Conservation (phyloP, 1,140 invertebrate species). For the Homarus americanus region DNA sequence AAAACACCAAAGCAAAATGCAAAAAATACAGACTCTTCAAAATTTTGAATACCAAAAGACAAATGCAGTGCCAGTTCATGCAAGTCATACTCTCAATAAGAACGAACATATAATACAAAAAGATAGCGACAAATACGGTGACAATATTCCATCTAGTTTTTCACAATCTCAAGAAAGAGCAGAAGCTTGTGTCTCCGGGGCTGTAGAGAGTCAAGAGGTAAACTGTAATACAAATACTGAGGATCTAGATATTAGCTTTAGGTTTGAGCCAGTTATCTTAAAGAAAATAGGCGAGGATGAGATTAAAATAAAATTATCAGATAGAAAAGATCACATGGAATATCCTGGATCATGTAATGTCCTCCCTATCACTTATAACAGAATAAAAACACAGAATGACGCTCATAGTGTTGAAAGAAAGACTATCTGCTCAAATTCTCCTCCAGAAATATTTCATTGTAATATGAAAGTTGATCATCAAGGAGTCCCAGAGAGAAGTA, state of each 20-base stretch:
- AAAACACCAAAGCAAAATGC: constrained; percentile 31
- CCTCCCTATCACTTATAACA: neutral
- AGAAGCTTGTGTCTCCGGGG: neutral
- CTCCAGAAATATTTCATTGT: neutral
- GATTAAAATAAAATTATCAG: neutral
- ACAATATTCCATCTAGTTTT: neutral
- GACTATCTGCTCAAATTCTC: neutral
- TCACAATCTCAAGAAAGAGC: neutral
- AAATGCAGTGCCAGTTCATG: neutral
- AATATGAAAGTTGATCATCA: neutral
- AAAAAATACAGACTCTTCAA: neutral
- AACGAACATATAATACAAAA: too few species aligned
- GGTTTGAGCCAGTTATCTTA: constrained; percentile 28
- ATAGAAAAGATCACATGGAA: neutral
- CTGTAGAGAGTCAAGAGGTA: neutral
- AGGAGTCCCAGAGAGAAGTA: neutral
- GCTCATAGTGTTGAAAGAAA: neutral
- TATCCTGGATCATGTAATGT: neutral
- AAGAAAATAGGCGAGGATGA: neutral
- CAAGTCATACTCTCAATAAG: neutral
- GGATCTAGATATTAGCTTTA: constrained; percentile 22
- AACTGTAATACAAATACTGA: neutral
- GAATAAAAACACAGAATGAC: neutral
- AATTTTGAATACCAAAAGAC: constrained; percentile 44
- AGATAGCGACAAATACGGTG: neutral